A percentile compares a stretch with the other conserved stretches of the same genome.
These are phyloP conservation scores for Petromus typicus DNA, from an alignment of 2,113 vertebrate genomes.

Conservation along the genomic window DNA sequence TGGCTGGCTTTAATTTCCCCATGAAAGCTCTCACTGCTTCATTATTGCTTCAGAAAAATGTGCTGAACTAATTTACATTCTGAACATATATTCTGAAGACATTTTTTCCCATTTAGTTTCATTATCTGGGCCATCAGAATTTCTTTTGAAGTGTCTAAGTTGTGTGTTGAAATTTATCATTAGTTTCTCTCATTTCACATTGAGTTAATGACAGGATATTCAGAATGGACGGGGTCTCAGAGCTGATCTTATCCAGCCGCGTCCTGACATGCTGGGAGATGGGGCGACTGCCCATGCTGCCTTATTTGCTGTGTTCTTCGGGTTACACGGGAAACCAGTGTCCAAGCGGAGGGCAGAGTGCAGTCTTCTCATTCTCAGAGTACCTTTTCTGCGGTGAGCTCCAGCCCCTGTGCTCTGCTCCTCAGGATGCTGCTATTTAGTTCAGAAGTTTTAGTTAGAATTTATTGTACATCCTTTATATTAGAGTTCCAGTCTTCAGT, in stretches of 20 bases:
- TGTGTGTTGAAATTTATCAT: constrained; percentile 72
- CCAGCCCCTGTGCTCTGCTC: background rate
- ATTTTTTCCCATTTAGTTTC: constrained; percentile 75
- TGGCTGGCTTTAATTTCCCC: background rate
- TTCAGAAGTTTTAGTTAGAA: background rate
- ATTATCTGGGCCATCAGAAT: constrained; percentile 77
- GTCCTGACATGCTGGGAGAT: background rate
- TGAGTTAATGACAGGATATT: constrained; percentile 75
- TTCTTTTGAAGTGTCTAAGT: constrained; percentile 77
- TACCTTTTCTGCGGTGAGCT: background rate
- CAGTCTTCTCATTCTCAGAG: background rate
- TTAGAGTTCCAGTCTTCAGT: background rate
- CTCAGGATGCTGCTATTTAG: background rate
- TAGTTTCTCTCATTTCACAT: constrained; percentile 71
- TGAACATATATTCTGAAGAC: constrained; percentile 62
- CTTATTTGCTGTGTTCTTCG: background rate
- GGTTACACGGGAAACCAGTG: background rate
- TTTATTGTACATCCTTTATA: background rate
- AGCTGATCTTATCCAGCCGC: constrained; percentile 44
- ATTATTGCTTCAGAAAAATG: constrained; percentile 47
- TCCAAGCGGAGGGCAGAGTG: background rate
- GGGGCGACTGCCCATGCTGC: background rate
- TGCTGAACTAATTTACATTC: constrained; percentile 76
- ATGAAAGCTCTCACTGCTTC: constrained; percentile 39
- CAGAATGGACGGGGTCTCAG: background rate